Base-by-base conservation (phyloP, 2,888 invertebrate species). In the Kryphioiulus occultus region DNA sequence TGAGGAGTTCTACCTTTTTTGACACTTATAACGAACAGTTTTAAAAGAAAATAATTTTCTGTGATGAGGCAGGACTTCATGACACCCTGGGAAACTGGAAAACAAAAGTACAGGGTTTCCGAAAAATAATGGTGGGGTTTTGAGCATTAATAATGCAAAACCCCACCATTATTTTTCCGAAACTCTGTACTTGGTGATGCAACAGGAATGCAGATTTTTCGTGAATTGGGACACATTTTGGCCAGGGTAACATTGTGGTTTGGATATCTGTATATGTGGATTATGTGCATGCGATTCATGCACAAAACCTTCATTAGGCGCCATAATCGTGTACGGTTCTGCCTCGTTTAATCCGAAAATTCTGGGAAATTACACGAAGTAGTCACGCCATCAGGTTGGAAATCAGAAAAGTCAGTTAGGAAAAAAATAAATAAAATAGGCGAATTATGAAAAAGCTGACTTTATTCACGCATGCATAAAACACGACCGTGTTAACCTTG, bases 301-400 rank as follows among this genome's bases (percentile, higher is more conserved):
- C 59, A 22, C 59, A 59, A 59, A 59, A 59, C 59, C 19, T 59
- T 59, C 59, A 59, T 59, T 59, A 59, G 59, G 59, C 59, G 59
- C 59, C 59, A 22, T 59, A 59, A 59, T 59, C 59, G 59, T 59
- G n/a, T 59, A 59, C 59, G 59, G 59, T 59, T 59, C 59, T 59
- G 59, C 59, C 59, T 59, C 59, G 59, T 59, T 59, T 59, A 59
- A 59, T 59, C 59, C 59, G 59, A 59, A 59, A 59, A 59, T 59
- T 59, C 59, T 22, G 22, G 59, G n/a, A 59, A 59, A 59, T 59
- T 59, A 59, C 59, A 59, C 59, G 59, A 22, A 59, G 22, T 5
- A 59, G 59, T 59, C 59, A 59, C 59, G 59, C n/a, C 59, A 59
- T 59, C 59, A 59, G 22, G 59, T 19, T 59, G 9, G 22, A 59